A percentile compares a stretch with the other conserved stretches of the same genome.
These are phyloP conservation scores for Pantherophis guttatus DNA, from an alignment of 2,113 vertebrate species.

Conservation along the genomic window DNA sequence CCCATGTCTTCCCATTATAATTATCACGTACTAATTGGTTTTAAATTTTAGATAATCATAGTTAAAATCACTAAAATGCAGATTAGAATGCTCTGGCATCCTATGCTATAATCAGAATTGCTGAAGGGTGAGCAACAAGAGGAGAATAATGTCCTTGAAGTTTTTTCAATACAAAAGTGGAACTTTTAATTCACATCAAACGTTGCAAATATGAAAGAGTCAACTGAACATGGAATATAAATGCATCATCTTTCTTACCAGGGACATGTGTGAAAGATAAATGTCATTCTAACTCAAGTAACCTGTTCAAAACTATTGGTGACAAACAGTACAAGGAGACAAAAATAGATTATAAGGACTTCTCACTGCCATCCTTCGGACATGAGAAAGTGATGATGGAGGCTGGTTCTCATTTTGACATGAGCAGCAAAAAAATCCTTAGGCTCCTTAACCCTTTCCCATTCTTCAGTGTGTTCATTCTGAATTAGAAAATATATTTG, in stretches of 20 bases:
- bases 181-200: neutral
- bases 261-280: neutral
- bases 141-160: neutral
- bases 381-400: neutral
- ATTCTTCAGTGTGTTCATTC: neutral
- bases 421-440: neutral
- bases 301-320: neutral
- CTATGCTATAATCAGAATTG: neutral
- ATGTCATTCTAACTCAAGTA: neutral
- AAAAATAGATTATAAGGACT: neutral
- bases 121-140: neutral
- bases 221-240: neutral
- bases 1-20: neutral
- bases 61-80: neutral
- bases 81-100: neutral
- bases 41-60: neutral
- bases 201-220: neutral
- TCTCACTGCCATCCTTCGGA: neutral
- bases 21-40: neutral
- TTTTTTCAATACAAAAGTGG: neutral
- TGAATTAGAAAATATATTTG: neutral
- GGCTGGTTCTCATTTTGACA: neutral
- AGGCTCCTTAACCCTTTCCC: neutral
- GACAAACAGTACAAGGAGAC: neutral
- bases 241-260: neutral